phyloP scores from a whole-genome alignment of 2,113 vertebrate genomes.

The Oryzias curvinotus region DNA sequence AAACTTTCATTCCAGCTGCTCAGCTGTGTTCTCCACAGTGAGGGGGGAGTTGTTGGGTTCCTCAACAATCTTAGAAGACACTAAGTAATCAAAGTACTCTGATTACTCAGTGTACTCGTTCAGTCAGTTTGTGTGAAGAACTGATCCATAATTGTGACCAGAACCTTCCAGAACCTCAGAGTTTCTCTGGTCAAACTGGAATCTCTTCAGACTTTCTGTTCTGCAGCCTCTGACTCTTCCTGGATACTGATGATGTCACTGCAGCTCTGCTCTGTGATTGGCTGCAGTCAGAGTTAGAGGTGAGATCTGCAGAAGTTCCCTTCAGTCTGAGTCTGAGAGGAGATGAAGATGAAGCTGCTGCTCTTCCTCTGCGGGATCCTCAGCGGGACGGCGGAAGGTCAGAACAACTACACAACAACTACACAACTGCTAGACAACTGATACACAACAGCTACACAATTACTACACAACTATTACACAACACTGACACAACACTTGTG shows the following conservation, averaged over 20 bases:
- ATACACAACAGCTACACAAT: no score
- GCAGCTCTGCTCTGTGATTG: constrained; percentile 4
- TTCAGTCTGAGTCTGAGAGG: background rate
- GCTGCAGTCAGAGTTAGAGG: background rate
- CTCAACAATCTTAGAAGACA: no score
- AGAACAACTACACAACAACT: background rate
- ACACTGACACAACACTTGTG: background rate
- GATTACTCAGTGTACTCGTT: no score
- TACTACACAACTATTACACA: no score
- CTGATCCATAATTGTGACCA: no score
- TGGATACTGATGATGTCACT: constrained; percentile 2
- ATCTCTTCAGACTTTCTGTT: background rate
- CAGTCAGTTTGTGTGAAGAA: no score
- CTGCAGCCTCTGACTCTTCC: background rate
- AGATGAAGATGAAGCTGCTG: constrained; percentile 17
- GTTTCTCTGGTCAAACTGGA: background rate
- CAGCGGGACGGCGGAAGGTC: background rate
- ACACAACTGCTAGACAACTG: background rate
- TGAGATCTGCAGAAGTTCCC: background rate
- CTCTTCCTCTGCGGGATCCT: constrained; percentile 5
- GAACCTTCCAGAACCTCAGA: no score
- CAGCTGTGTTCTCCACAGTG: no score
- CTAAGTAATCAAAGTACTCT: no score
- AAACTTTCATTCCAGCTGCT: no score
- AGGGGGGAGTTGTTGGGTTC: no score